Evolutionary conservation across 2,113 vertebrate genomes (phyloP).

Genomic region (rabbit (Oryctolagus cuniculus)): mOryCun1.1 NC_091434.1:42173501-42174000

Average conservation of each 20-base stretch:
- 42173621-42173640: constrained; percentile 55
- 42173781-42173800: too few relatives aligned
- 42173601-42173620: constrained; percentile 1
- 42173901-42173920: too few relatives aligned
- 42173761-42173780: background rate
- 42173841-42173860: too few relatives aligned
- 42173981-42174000: too few relatives aligned
- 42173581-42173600: constrained; percentile 18
- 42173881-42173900: too few relatives aligned
- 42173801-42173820: too few relatives aligned
- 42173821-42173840: too few relatives aligned
- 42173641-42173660: constrained; percentile 7
- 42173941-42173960: too few relatives aligned
- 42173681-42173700: constrained; percentile 9
- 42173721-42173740: constrained; percentile 47
- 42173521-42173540: background rate
- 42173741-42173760: constrained; percentile 33
- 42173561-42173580: background rate
- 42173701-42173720: constrained; percentile 54
- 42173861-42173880: too few relatives aligned
- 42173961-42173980: too few relatives aligned
- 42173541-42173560: constrained; percentile 11
- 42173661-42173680: constrained; percentile 31
- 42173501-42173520: constrained; percentile 38
- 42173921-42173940: too few relatives aligned